Evolutionary conservation across 2,113 vertebrate species (phyloP).

Genomic region (Nanorana parkeri): DNA sequence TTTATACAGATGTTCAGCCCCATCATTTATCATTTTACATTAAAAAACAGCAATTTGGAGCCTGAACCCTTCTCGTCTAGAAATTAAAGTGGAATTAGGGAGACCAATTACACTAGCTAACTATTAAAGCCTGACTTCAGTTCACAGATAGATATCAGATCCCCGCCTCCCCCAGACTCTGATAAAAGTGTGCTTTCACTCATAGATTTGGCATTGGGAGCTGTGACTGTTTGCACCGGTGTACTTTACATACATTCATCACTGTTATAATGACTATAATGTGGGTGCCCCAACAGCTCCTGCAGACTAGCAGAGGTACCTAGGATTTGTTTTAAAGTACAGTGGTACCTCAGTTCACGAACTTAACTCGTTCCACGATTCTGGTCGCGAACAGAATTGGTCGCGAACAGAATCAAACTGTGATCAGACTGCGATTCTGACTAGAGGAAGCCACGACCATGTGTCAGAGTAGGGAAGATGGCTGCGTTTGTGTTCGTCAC

Average conservation of each 20-base stretch:
- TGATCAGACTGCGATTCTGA: too few relatives aligned
- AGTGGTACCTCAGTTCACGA: too few relatives aligned
- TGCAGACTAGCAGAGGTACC: constrained; percentile 1
- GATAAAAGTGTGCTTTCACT: constrained; percentile 74
- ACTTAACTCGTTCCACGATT: too few relatives aligned
- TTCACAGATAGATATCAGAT: constrained; percentile 82
- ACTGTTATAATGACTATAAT: constrained; percentile 59
- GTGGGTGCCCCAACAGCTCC: constrained; percentile 27
- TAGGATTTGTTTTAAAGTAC: constrained; percentile 34
- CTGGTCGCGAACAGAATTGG: too few relatives aligned
- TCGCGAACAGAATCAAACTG: too few relatives aligned
- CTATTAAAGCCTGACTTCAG: constrained; percentile 85
- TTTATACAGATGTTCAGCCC: constrained; percentile 64
- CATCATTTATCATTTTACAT: constrained; percentile 63
- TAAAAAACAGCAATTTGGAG: constrained; percentile 73
- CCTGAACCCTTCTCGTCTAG: constrained; percentile 78
- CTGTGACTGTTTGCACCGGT: constrained; percentile 64
- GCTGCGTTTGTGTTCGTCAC: too few relatives aligned
- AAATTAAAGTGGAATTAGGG: constrained; percentile 88
- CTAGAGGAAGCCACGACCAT: too few relatives aligned
- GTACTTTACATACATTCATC: constrained; percentile 60
- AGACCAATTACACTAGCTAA: constrained; percentile 84
- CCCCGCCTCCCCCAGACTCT: constrained; percentile 73
- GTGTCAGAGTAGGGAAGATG: too few relatives aligned
- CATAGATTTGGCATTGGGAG: constrained; percentile 66